Evolutionary conservation across 2,888 invertebrate genomes (phyloP), one percentile per base, ranked within the genome.

Genomic region (Gryllus longicercus): DNA sequence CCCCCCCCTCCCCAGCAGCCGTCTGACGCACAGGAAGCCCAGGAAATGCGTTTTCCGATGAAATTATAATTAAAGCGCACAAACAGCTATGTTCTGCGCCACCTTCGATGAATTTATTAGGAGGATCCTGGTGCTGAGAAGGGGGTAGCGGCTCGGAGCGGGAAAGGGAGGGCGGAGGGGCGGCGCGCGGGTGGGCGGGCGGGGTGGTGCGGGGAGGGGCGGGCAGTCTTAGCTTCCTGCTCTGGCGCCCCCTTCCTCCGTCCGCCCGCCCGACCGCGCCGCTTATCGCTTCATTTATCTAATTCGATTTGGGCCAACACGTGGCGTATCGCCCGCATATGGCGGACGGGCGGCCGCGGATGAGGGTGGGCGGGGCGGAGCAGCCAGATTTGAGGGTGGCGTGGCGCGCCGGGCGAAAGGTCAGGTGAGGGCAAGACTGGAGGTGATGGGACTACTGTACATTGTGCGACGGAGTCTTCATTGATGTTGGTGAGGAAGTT

Each of bases 31-130:
- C 63, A 14, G 63, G 16, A n/a, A n/a, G 63, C 63, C 63, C 63
- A 63, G 63, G 63, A 63, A 63, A 63, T 63, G n/a, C 63, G n/a
- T n/a, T 63, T 63, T n/a, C 63, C n/a, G 63, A 63, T 38, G 38
- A 63, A 63, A 63, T 63, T 63, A 63, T 63, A n/a, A 14, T 63
- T 18, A 18, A n/a, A 63, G 63, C 63, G 14, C n/a, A 14, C 63
- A 14, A 63, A 63, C 63, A 14, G 38, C 38, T 38, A 38, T 38
- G 63, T 18, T 63, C 63, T 63, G 16, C 63, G n/a, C 14, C n/a
- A n/a, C 63, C 16, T 63, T 63, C 16, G 63, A 63, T 63, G 16
- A 63, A 14, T 63, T 63, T 63, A 63, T 63, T 63, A 63, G 63
- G 63, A 63, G 63, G 63, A 63, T 14, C 63, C 16, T 14, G 63